Base-by-base conservation (phyloP, 1,140 invertebrate genomes). In the Zaprionus inermis region DNA sequence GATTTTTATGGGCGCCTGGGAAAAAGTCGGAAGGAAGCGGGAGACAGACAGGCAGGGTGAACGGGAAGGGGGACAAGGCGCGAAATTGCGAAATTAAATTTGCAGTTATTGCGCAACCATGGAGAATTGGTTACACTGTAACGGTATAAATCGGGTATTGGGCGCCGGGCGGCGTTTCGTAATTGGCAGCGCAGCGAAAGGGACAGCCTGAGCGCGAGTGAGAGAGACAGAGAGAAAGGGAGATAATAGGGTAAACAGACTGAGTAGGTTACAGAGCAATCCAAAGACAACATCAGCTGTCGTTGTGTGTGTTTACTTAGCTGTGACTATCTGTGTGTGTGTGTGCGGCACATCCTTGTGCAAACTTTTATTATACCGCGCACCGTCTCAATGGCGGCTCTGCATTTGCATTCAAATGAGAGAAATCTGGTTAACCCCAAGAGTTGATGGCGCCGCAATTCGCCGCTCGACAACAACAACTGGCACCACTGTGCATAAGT, bases 1-100 rank as follows among this genome's bases (percentile, higher is more conserved):
- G 71, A 70, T 72, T 83, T 81, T 84, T 67, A 73, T 70, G 52
- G 30, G 16, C 51, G 64, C 46, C 38, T 61, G 68, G 68, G 46
- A 59, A 56, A 76, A 69, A 55, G 52, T 30, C 16, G 52, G 46
- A 52, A 58, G 55, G 30, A n/a, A 16, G 20, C 1, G 24, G 14
- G 36, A 61, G 41, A 34, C 3, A 11, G 61, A 24, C 7, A 20
- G 14, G 24, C 12, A 9, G 55, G 22, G 12, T n/a, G 3, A 49
- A 16, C 36, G 64, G 46, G 49, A 57, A 34, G 66, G 61, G 65
- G 60, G 44, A 55, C 64, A 78, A 78, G 80, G 83, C 83, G 83
- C 83, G 83, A 86, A 86, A 86, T 86, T 86, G 83, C 83, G 69
- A 86, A 86, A 86, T 86, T 88, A 86, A 86, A 86, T 86, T 86